Base-by-base conservation (phyloP, 2,888 invertebrate genomes). In the Chesias legatella region DNA sequence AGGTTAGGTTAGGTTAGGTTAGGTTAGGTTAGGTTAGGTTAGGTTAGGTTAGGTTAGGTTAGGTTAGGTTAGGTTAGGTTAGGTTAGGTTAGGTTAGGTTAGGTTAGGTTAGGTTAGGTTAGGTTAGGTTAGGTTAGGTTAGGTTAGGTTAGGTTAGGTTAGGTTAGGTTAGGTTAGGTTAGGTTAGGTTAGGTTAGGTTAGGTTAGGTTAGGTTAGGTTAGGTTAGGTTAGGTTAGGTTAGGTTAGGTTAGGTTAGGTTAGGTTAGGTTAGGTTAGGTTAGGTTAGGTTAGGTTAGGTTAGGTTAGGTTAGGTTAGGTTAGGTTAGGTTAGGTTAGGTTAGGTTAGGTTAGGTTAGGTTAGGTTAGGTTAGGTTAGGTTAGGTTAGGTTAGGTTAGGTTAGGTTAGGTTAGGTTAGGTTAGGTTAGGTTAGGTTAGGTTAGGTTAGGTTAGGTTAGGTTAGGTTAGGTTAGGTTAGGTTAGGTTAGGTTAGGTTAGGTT, bases 401-500 rank as follows among this genome's bases (percentile, higher is more conserved):
- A 33, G 33, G 33, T 33, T 30, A 30, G 30, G 30, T 30, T 30
- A 30, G 30, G 30, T 30, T 30, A 30, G 30, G 30, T 30, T 33
- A 33, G 33, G 33, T 33, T 33, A 33, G 33, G 33, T 33, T 33
- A 33, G 33, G 33, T 33, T 33, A 33, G 33, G 36, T 43, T 43
- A 36, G 40, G 42, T 35, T 43, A 31, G 35, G 42, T 35, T 43
- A 26, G 35, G 35, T 35, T 43, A 27, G 35, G 42, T 35, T 36
- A 30, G 35, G 42, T 35, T 43, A 30, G 35, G 42, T 35, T 43
- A 31, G 35, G 42, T 31, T 43, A 32, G 36, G 42, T 36, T 43
- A 32, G 42, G 35, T 43, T 43, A 32, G 42, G 42, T 43, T 43
- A 36, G 42, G 42, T 43, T 43, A 36, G 42, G 42, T 43, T 43